These are phyloP conservation scores for Carapus acus DNA, from an alignment of 2,797 vertebrate genomes.

Conservation along the genomic window DNA sequence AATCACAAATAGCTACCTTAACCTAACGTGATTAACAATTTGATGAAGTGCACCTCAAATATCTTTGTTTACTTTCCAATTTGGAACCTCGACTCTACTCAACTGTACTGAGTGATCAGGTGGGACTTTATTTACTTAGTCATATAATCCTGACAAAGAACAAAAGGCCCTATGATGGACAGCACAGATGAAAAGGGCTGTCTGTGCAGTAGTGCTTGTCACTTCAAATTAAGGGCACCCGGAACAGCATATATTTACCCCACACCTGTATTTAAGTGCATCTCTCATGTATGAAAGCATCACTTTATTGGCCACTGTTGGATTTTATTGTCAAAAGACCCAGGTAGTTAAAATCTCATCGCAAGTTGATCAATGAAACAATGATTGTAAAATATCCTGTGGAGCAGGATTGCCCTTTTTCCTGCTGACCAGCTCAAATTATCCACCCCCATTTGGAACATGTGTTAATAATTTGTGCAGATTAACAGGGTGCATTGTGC, in stretches of 20 bases:
- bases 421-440: constrained; percentile 39
- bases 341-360: constrained; percentile 43
- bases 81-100: constrained; percentile 49
- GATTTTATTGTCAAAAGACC: constrained; percentile 42
- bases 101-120: constrained; percentile 51
- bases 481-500: constrained; percentile 40
- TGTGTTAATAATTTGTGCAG: constrained; percentile 53
- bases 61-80: constrained; percentile 51
- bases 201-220: constrained; percentile 60
- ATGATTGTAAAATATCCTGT: constrained; percentile 53
- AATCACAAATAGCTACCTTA: constrained; percentile 34
- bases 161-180: constrained; percentile 52
- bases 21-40: constrained; percentile 35
- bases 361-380: constrained; percentile 61
- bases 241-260: constrained; percentile 63
- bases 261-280: constrained; percentile 15
- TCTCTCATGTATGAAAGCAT: constrained; percentile 14
- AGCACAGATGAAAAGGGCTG: constrained; percentile 46
- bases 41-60: constrained; percentile 63
- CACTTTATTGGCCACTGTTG: constrained; percentile 23
- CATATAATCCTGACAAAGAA: constrained; percentile 54
- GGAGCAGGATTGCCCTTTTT: constrained; percentile 49
- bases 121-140: constrained; percentile 68
- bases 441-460: constrained; percentile 46
- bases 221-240: constrained; percentile 55